Percentiles rank a stretch among this genome's conserved stretches.
Evolutionary conservation across 2,888 invertebrate genomes (phyloP).

Genomic region (Chymomyza procnemis): DNA sequence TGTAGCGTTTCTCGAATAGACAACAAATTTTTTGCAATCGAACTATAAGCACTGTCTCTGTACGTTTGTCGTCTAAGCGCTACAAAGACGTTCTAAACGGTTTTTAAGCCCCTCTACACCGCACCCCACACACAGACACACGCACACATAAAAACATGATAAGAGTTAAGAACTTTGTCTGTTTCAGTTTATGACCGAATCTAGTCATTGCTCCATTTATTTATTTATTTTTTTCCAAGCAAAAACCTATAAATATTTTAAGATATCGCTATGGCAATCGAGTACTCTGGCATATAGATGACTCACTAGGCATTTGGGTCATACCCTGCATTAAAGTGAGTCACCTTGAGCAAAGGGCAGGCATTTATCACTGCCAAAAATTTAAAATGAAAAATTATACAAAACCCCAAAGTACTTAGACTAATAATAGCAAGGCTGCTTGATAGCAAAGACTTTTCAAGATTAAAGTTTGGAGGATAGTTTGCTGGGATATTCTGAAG

Average conservation of each 20-base stretch:
- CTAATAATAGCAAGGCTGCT: not conserved
- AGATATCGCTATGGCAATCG: not conserved
- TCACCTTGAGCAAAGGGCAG: constrained; percentile 21
- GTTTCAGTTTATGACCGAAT: not conserved
- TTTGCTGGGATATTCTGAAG: too few species aligned
- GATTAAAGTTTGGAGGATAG: too few species aligned
- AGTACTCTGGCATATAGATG: constrained; percentile 13
- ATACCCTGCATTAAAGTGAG: constrained; percentile 29
- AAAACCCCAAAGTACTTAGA: not conserved
- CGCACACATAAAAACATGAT: not conserved
- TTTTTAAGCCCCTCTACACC: constrained; percentile 57
- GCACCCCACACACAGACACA: not conserved
- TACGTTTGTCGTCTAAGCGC: constrained; percentile 35
- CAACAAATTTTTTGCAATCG: not conserved
- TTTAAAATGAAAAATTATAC: not conserved
- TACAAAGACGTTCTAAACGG: constrained; percentile 67
- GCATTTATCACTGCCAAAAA: constrained; percentile 43
- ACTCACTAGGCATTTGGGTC: constrained; percentile 40
- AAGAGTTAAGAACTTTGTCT: not conserved
- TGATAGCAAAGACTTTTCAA: not conserved
- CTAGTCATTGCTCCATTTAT: not conserved
- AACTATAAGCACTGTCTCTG: constrained; percentile 21
- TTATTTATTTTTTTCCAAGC: not conserved
- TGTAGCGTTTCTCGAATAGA: not conserved
- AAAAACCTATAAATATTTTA: not conserved